Evolutionary conservation across 2,113 vertebrate species (phyloP), one percentile per base, ranked within the genome.

Genomic region (Chionodraco myersi): DNA sequence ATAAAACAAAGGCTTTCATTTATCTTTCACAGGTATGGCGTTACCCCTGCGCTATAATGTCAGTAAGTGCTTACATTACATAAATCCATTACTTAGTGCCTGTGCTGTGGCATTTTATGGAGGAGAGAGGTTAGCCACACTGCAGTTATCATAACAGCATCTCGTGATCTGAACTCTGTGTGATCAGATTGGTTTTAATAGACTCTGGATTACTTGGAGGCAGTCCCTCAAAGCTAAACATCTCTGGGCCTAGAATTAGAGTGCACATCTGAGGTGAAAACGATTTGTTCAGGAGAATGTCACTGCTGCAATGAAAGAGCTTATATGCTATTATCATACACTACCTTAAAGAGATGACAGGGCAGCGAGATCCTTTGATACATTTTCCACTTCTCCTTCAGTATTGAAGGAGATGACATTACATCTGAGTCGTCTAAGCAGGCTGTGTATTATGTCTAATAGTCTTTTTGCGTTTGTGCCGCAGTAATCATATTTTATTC

Each of bases 1-100:
- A 92, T 79, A 88, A 88, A 89, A 88, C 87, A 79, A 86, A 89
- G 72, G 83, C 86, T 89, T 81, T 89, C 83, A 85, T 93, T 93
- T 91, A 87, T 86, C 90, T 91, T 91, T 74, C 88, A 83, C 82
- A 84, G 73, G 69, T 88, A 90, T 85, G 76, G 82, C 84, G 84
- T 91, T 93, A 90, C 83, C 91, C 77, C 77, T 70, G 89, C 73
- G 69, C 92, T 86, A 86, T 93, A 94, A 95, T 94, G 92, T 92
- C 93, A 89, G 89, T 95, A 94, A 95, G 93, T 95, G 94, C 94
- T 94, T 89, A 89, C 92, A 94, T 95, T 95, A 95, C 93, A 90
- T 94, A 94, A 95, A 94, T 88, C 94, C 94, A 94, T 95, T 94
- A 95, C 92, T 90, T 91, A 88, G 93, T 92, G 89, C 87, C 73